phyloP scores from a whole-genome alignment of 2,113 vertebrate species.

The Naja naja region DNA sequence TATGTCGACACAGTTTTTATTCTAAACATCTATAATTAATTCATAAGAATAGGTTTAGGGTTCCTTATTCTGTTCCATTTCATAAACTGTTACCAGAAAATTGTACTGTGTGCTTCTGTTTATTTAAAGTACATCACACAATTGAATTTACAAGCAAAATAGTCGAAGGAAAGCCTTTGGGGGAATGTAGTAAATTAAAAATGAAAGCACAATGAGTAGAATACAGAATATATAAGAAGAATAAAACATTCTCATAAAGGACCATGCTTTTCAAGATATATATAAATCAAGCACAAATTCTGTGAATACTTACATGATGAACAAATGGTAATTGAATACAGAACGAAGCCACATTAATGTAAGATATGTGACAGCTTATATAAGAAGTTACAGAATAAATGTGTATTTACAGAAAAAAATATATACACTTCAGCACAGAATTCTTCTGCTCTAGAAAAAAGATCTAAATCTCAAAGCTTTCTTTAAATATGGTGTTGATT shows the following conservation, averaged over 20 bases:
- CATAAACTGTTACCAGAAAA: slow-evolving; percentile 58
- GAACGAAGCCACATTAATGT: slow-evolving; percentile 7
- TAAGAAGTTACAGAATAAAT: background rate
- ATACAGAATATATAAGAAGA: slow-evolving; percentile 50
- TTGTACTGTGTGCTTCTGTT: slow-evolving; percentile 51
- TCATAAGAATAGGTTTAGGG: slow-evolving; percentile 59
- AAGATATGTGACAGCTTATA: slow-evolving; percentile 5
- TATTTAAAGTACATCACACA: slow-evolving; percentile 60
- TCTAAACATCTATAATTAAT: slow-evolving; percentile 59
- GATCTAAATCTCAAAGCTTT: background rate
- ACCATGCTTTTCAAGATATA: slow-evolving; percentile 43
- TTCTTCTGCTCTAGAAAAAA: background rate
- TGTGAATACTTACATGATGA: slow-evolving; percentile 54
- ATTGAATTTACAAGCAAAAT: slow-evolving; percentile 58
- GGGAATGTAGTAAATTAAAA: slow-evolving; percentile 59
- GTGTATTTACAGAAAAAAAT: background rate
- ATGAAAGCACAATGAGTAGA: slow-evolving; percentile 53
- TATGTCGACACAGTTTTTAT: slow-evolving; percentile 44
- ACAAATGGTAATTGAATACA: slow-evolving; percentile 40
- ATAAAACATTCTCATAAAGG: slow-evolving; percentile 32
- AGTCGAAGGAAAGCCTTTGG: slow-evolving; percentile 56
- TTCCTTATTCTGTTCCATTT: slow-evolving; percentile 56
- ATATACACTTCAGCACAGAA: background rate
- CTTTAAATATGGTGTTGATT: background rate
- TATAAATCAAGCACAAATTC: slow-evolving; percentile 55